Conservation (phyloP, 2,797 vertebrate genomes). For the Vespertilio murinus region DNA sequence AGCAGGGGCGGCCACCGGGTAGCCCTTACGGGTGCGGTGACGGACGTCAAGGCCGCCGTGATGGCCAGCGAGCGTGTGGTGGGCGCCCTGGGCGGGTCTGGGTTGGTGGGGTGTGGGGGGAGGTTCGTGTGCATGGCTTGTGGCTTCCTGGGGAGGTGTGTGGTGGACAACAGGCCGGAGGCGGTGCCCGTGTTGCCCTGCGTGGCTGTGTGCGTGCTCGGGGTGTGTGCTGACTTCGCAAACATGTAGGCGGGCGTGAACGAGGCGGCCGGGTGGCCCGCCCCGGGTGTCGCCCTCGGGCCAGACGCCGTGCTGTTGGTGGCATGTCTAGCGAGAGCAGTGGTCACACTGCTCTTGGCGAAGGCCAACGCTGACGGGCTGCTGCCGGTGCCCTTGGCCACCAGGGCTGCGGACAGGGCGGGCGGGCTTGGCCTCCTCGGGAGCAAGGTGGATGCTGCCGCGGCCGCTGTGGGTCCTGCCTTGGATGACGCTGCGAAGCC, state of each 20-base stretch:
- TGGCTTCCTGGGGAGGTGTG: slow-evolving; percentile 82
- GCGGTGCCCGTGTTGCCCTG: slow-evolving; percentile 69
- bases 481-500: slow-evolving; percentile 81
- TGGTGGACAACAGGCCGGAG: slow-evolving; percentile 79
- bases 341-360: slow-evolving; percentile 80
- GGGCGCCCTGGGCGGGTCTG: slow-evolving; percentile 81
- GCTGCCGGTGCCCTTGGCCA: slow-evolving; percentile 85
- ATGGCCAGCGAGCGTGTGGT: slow-evolving; percentile 85
- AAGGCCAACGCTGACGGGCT: slow-evolving; percentile 84
- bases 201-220: slow-evolving; percentile 75
- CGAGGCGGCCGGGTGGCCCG: slow-evolving; percentile 74
- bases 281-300: slow-evolving; percentile 83
- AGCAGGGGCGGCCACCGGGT: slow-evolving; percentile 84
- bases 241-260: slow-evolving; percentile 76
- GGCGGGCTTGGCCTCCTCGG: slow-evolving; percentile 87
- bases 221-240: slow-evolving; percentile 73
- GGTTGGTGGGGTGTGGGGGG: slow-evolving; percentile 79
- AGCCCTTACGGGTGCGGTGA: slow-evolving; percentile 86
- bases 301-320: slow-evolving; percentile 80
- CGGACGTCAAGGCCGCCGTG: slow-evolving; percentile 85
- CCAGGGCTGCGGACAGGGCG: slow-evolving; percentile 83
- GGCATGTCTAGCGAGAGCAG: slow-evolving; percentile 83
- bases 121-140: slow-evolving; percentile 81
- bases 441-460: slow-evolving; percentile 79
- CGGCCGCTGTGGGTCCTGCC: slow-evolving; percentile 80